Evolutionary conservation across 2,888 invertebrate species (phyloP), one percentile per base, ranked within the genome.

Genomic region (Drosophila kambysellisi): DNA sequence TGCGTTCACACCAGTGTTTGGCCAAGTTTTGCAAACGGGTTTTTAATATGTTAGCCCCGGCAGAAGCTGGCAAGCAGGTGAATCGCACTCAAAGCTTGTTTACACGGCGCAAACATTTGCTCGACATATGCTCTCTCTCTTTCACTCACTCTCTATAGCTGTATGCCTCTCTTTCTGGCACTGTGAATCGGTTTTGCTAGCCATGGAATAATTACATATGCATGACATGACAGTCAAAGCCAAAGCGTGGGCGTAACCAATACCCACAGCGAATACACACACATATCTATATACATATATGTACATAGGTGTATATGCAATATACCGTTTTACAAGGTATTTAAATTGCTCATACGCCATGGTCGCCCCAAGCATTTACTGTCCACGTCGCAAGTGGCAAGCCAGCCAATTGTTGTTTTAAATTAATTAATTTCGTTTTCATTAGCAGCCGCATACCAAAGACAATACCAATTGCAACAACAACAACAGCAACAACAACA

Each of bases 171-270:
- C 25, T 29, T n/a, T 25, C n/a, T 29, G 32, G 20, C n/a, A 30
- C 30, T 39, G 5, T 12, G 46, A 46, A 46, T 46, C 8, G 48
- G 29, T 75, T 73, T 65, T 81, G 82, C 74, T 81, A 54, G 76
- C 86, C 74, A 70, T 79, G 76, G 74, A 78, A 88, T 86, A 86
- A 86, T 86, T 86, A 88, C 88, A 86, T 83, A 86, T 86, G 85
- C 85, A 86, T 86, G 88, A 81, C 83, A 83, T 81, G 72, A 71
- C 78, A 80, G 64, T 57, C 76, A 78, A 74, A 74, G 73, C 66
- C 74, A 74, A 79, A 85, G 82, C 63, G 68, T 83, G 88, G 82
- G 85, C 71, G 83, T 78, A 63, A 70, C 86, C 85, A 80, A 86
- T 86, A 78, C 60, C 68, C 41, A 68, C 46, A 66, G 43, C 54